Evolutionary conservation across 2,797 vertebrate species (phyloP).

Genomic region (Ptychobarbus kaznakovi): DNA sequence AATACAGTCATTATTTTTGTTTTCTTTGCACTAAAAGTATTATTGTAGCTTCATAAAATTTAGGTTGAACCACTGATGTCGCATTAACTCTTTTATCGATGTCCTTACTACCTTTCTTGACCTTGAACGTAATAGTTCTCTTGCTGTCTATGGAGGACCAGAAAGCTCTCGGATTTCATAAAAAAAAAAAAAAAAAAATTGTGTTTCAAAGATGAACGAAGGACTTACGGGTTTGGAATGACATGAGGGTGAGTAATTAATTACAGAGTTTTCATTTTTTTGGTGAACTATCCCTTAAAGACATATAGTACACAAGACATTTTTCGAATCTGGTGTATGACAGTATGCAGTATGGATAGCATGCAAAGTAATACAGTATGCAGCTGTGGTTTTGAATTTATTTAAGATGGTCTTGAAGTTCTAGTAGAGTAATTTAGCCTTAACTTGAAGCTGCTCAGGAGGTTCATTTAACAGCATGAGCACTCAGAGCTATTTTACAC

Average conservation of each 20-base stretch:
- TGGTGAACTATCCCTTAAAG: neutral
- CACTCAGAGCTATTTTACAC: neutral
- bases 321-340: neutral
- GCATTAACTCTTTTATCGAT: no score
- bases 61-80: no score
- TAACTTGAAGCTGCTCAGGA: neutral
- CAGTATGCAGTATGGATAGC: neutral
- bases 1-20: no score
- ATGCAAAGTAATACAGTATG: neutral
- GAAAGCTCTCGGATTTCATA: no score
- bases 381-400: neutral
- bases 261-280: no score
- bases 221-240: no score
- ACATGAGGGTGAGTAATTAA: no score
- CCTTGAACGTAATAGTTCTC: no score
- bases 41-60: neutral
- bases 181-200: no score
- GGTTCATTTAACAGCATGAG: slow-evolving; percentile 7
- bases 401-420: neutral
- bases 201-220: no score
- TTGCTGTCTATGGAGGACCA: no score
- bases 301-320: neutral
- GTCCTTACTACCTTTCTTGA: no score
- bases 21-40: neutral
- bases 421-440: neutral